Evolutionary conservation across 2,888 invertebrate species (phyloP), one percentile per base, ranked within the genome.

Genomic region (Dynastes grantii): DNA sequence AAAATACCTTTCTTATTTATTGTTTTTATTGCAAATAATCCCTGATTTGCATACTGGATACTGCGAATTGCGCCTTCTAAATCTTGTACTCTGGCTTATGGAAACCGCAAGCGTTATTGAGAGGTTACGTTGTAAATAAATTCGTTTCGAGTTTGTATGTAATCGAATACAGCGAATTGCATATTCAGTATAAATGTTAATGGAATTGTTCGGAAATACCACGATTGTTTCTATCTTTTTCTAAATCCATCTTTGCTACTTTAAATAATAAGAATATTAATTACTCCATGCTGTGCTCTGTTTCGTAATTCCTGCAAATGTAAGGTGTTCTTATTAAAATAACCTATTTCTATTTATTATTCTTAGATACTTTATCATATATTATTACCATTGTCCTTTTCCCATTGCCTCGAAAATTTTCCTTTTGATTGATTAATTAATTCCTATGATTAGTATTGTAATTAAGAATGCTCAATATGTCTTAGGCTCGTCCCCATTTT

Each of bases 401-500:
- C 27, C 29, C 49, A 29, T 29, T 49, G 16, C 22, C 45, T 5
- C 45, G 0, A 11, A 37, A 40, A 37, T 65, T 16, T 40, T 40
- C 32, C 13, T 65, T 5, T 37, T 37, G 32, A 37, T 37, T 37
- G 32, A 37, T 37, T 49, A 6, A 68, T 9, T 51, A 68, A n/a
- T 29, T 45, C 8, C 27, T 68, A 58, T 58, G 22, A 68, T 51
- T 22, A 68, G 13, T 68, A 51, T 29, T 68, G 22, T 45, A 58
- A 37, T 55, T 58, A 58, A 45, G 37, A 73, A 58, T 73, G 73
- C 73, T 73, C 73, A 73, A 73, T 58, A 45, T 45, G 58, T 58
- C 8, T 32, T 73, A 73, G 40, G 37, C 73, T 71, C 67, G 53
- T 76, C 76, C 76, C 65, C 55, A 55, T 65, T 76, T 55, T 67